Evolutionary conservation across 2,797 vertebrate species (phyloP).

Genomic region (Myotis planiceps): DNA sequence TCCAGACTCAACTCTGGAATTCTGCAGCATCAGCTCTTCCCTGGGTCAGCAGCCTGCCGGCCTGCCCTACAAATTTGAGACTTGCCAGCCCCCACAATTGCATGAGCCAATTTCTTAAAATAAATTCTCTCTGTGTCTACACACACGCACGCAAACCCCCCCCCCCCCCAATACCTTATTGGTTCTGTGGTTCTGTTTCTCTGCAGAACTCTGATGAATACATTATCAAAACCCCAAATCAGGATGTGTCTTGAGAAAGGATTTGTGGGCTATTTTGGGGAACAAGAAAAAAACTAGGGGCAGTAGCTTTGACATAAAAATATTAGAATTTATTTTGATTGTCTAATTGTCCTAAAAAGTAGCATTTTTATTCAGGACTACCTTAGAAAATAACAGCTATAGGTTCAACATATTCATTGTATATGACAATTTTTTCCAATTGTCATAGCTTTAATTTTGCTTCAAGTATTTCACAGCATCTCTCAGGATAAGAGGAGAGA

Average conservation of each 20-base stretch:
- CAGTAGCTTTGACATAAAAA: background rate
- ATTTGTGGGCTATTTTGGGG: background rate
- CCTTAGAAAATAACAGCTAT: background rate
- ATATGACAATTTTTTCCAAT: background rate
- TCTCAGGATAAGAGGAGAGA: background rate
- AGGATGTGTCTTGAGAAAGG: slow-evolving; percentile 12
- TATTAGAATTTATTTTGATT: slow-evolving; percentile 6
- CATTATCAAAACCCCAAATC: background rate
- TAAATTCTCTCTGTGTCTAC: background rate
- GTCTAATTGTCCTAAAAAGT: background rate
- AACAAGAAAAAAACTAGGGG: background rate
- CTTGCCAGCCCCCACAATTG: background rate
- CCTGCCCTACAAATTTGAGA: background rate
- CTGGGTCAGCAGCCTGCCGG: background rate
- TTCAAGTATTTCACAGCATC: background rate
- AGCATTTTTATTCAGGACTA: slow-evolving; percentile 7
- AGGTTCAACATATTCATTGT: background rate
- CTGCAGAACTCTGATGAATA: background rate
- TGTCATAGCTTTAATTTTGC: background rate
- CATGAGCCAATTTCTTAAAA: background rate
- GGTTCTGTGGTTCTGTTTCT: background rate
- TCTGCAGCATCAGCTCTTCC: background rate
- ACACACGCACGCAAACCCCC: background rate
- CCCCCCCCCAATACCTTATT: background rate
- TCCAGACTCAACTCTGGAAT: background rate